Conservation (phyloP, 2,888 invertebrate genomes). For the Euplexia lucipara region DNA sequence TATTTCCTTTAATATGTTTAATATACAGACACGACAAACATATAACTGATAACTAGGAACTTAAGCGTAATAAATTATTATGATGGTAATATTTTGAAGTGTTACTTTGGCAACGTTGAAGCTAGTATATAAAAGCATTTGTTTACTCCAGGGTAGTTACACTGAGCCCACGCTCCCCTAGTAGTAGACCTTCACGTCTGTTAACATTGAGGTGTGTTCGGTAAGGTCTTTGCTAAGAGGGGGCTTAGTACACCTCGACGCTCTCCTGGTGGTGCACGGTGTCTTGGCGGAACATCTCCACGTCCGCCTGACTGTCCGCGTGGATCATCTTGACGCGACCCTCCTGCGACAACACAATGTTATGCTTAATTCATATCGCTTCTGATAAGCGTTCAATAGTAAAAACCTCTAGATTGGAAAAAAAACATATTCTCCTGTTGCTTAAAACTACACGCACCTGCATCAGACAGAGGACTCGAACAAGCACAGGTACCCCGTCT, state of each 20-base stretch:
- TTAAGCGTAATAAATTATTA: conserved; percentile 13
- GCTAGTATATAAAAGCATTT: not conserved
- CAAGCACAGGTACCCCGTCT: conserved; percentile 31
- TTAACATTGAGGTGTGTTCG: not conserved
- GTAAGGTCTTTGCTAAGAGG: too few species aligned
- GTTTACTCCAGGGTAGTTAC: not conserved
- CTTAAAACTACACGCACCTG: conserved; percentile 7
- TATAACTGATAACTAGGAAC: conserved; percentile 24
- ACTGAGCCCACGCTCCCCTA: conserved; percentile 8
- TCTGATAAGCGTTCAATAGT: not conserved
- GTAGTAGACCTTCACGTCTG: too few species aligned
- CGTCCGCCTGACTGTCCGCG: conserved; percentile 94
- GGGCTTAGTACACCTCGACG: conserved; percentile 85
- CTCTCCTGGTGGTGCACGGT: conserved; percentile 91
- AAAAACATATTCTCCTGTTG: not conserved
- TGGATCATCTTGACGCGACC: conserved; percentile 91
- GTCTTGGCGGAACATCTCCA: conserved; percentile 94
- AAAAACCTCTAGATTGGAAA: not conserved
- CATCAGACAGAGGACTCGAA: conserved; percentile 46
- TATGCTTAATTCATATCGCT: not conserved
- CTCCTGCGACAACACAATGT: conserved; percentile 72
- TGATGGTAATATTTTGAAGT: conserved; percentile 2
- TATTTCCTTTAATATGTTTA: conserved; percentile 43
- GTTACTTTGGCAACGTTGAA: not conserved
- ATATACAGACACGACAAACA: conserved; percentile 41